A percentile compares a stretch with the other conserved stretches of the same genome.
Conservation (phyloP, 2,888 invertebrate species). For the Acronicta psi region DNA sequence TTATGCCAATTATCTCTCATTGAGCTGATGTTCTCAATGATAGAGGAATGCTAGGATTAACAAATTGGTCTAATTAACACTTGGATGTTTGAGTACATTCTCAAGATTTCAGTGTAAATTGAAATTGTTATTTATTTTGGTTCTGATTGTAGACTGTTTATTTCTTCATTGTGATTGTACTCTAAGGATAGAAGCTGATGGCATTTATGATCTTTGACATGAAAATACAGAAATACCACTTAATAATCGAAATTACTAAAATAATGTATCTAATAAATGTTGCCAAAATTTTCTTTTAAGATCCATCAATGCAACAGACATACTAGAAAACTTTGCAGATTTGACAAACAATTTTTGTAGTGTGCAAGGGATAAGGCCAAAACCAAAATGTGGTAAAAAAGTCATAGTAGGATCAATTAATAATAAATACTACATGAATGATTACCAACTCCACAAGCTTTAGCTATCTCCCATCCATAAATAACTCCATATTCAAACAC, state of each 20-base stretch:
- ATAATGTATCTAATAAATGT: too few species aligned
- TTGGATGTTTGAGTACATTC: conserved; percentile 27
- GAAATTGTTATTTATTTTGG: conserved; percentile 27
- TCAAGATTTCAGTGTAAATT: conserved; percentile 24
- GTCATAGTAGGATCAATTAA: too few species aligned
- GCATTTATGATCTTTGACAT: too few species aligned
- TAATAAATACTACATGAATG: not conserved
- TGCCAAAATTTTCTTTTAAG: too few species aligned
- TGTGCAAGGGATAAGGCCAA: too few species aligned
- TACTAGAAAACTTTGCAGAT: too few species aligned
- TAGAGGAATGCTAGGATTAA: conserved; percentile 52
- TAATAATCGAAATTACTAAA: too few species aligned
- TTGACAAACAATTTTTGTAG: too few species aligned
- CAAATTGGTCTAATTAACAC: conserved; percentile 49
- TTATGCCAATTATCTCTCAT: conserved; percentile 65
- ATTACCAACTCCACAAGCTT: not conserved
- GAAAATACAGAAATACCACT: too few species aligned
- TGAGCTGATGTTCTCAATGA: conserved; percentile 59
- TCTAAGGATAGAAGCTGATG: too few species aligned
- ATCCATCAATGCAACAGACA: too few species aligned
- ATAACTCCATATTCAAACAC: conserved; percentile 15
- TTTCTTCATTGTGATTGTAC: not conserved
- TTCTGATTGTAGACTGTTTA: conserved; percentile 18
- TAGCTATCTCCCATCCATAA: conserved; percentile 7
- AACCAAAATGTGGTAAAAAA: too few species aligned